Base-by-base conservation (phyloP, 2,888 invertebrate species). In the Ryuthela nishihirai region DNA sequence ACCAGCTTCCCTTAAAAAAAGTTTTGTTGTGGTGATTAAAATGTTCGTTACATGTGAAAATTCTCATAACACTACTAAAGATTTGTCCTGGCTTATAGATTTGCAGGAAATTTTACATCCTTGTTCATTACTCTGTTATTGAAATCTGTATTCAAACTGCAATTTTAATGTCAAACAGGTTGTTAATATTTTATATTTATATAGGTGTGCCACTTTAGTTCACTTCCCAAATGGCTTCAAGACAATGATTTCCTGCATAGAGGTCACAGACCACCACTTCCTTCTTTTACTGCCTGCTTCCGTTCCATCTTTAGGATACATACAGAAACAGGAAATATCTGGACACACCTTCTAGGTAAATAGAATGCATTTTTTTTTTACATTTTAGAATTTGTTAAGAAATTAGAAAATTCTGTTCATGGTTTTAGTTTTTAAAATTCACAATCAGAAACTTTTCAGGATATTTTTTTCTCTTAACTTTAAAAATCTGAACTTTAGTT, bases 321-420 rank as follows among this genome's bases (percentile, higher is more conserved):
- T 78, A 99, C 98, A 1, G 99, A 99, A 78, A 99, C 99, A 10
- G 98, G 95, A 47, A 99, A 99, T 73, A 99, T 99, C 69, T 99
- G 99, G 99, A 97, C 94, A 25, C 94, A 95, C 77, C 78, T 94
- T 60, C 79, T 95, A 53, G 87, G 84, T 42, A 70, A 34, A 5
- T 34, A n/a, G 15, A 34, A 34, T 34, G 3, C 34, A 4, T 4
- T 34, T 34, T 34, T 34, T 34, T 34, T 34, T 4, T 2, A n/a
- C 15, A 15, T n/a, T 34, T 29, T n/a, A 34, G 2, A 34, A 12
- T 34, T 3, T 5, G 12, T 3, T 3, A 34, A 34, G n/a, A 34
- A 34, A 12, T 34, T 15, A 34, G 2, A 34, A 4, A n/a, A 34
- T 4, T 4, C 15, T 34, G 3, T 15, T 15, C 18, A 38, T 17